Evolutionary conservation across 2,113 vertebrate species (phyloP).

Genomic region (cat (Felis catus)): DNA sequence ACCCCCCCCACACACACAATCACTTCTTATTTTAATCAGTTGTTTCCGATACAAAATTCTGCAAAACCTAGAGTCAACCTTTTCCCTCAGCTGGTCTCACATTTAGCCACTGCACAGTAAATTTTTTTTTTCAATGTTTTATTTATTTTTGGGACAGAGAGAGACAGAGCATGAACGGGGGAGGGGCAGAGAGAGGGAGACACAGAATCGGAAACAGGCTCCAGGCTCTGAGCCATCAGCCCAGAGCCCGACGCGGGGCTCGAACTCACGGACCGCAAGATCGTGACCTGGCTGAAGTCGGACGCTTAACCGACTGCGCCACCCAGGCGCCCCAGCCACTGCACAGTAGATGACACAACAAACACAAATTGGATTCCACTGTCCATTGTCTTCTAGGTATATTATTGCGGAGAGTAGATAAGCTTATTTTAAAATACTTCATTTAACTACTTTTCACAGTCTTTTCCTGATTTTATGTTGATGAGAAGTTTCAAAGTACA

Average conservation of each 20-base stretch:
- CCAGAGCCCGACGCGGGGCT: too few relatives aligned
- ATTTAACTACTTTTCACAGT: neutral
- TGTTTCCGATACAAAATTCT: neutral
- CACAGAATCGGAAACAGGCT: too few relatives aligned
- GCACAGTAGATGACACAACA: neutral
- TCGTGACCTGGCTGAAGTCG: too few relatives aligned
- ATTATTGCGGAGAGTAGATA: neutral
- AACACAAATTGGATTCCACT: neutral
- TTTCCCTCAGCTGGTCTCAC: neutral
- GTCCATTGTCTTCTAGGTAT: neutral
- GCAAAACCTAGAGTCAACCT: neutral
- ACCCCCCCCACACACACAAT: too few relatives aligned
- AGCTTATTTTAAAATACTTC: neutral
- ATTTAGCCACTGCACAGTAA: neutral
- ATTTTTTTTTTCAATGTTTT: too few relatives aligned
- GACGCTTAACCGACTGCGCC: too few relatives aligned
- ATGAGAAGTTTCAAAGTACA: neutral
- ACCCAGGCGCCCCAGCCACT: too few relatives aligned
- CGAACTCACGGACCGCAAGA: too few relatives aligned
- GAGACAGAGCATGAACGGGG: too few relatives aligned
- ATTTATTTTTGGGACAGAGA: too few relatives aligned
- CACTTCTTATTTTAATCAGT: conserved; percentile 8
- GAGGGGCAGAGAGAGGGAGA: too few relatives aligned
- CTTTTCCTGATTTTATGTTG: neutral
- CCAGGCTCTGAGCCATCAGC: too few relatives aligned